Evolutionary conservation across 2,888 invertebrate genomes (phyloP), one percentile per base, ranked within the genome.

Genomic region (Machimus atricapillus): DNA sequence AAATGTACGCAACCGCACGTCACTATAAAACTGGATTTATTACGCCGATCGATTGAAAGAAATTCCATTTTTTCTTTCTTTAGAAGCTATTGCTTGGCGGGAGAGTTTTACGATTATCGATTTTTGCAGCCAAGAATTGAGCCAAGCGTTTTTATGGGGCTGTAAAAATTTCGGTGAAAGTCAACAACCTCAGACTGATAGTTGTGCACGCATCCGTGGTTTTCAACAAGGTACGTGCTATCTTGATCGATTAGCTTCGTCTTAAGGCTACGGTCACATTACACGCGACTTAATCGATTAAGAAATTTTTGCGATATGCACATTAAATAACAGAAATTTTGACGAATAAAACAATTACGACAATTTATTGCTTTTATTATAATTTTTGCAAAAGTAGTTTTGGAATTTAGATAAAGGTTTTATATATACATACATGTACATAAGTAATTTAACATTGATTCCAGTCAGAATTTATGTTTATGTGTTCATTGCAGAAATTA

Each of bases 1-100:
- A 78, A 78, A 78, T 78, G 23, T 23, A 66, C 66, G 23, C 66
- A 66, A 19, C 12, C 66, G 66, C 66, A 12, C 66, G 78, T 43
- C 78, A 46, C 40, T 43, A 78, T 78, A 78, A 78, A 78, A 78
- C 78, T 78, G 43, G 40, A 78, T 78, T 78, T 78, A 78, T 78
- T 78, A 23, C 40, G 23, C 78, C 4, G 40, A 66, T 46, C 40
- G 78, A 27, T 78, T 78, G 23, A 40, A 43, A 78, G 43, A 78
- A n/a, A 37, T 78, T 46, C 23, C 8, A 46, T 16, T 46, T 46
- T 46, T 78, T 40, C 16, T 40, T 78, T 19, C 37, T 78, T 78
- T 23, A 40, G 19, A 23, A 37, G 12, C 43, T 23, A 43, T 78
- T 40, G 43, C 43, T 78, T 37, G 34, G n/a, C 34, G 27, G 34